Conservation (phyloP, 2,888 invertebrate genomes). For the Acleris literana region DNA sequence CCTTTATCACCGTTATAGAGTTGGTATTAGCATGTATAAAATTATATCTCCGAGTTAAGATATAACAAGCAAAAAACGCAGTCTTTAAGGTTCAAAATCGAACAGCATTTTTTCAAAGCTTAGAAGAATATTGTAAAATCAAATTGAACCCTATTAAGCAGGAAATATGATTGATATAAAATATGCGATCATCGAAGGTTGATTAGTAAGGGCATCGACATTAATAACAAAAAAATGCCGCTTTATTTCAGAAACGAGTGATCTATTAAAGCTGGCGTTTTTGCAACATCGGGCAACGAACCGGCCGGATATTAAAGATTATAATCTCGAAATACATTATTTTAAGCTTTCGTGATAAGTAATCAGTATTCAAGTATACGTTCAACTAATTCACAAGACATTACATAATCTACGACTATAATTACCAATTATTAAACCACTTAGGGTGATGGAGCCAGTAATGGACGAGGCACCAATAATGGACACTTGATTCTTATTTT, state of each 20-base stretch:
- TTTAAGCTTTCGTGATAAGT: too few relatives aligned
- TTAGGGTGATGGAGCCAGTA: too few relatives aligned
- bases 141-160: background rate
- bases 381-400: too few relatives aligned
- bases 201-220: slow-evolving; percentile 29
- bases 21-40: background rate
- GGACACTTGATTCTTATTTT: too few relatives aligned
- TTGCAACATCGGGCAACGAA: slow-evolving; percentile 22
- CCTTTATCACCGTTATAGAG: background rate
- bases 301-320: background rate
- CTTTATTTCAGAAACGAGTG: slow-evolving; percentile 23
- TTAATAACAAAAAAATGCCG: slow-evolving; percentile 24
- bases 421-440: too few relatives aligned
- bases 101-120: background rate
- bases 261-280: slow-evolving; percentile 16
- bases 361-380: too few relatives aligned
- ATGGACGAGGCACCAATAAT: too few relatives aligned
- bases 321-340: background rate
- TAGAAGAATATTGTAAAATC: background rate
- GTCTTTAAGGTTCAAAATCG: background rate
- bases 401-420: too few relatives aligned
- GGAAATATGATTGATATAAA: background rate
- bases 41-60: background rate
- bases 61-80: too few relatives aligned
- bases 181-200: slow-evolving; percentile 15